A percentile compares a stretch with the other conserved stretches of the same genome.
These are phyloP conservation scores for Criorhina ranunculi DNA, from an alignment of 2,888 invertebrate genomes.

Conservation along the genomic window DNA sequence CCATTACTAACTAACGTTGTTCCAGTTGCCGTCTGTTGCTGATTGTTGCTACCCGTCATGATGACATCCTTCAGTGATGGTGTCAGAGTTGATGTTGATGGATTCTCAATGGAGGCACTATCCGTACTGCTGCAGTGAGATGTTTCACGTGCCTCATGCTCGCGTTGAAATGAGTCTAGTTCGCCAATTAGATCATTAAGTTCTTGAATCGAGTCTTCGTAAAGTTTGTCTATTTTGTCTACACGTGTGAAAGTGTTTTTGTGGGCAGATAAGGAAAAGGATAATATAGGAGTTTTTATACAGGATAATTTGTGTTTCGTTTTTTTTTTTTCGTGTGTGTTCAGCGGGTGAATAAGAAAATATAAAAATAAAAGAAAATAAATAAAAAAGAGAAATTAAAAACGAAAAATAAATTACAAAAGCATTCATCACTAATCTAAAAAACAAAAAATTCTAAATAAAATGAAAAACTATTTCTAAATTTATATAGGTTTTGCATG, in stretches of 20 bases:
- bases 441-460: constrained; percentile 19
- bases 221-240: constrained; percentile 83
- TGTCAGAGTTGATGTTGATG: constrained; percentile 50
- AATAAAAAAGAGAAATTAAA: constrained; percentile 44
- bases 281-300: constrained; percentile 42
- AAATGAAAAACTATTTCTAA: constrained; percentile 28
- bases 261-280: constrained; percentile 51
- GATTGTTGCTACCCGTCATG: constrained; percentile 36
- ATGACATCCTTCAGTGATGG: constrained; percentile 65
- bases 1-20: constrained; percentile 59
- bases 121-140: constrained; percentile 78
- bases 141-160: constrained; percentile 83
- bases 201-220: constrained; percentile 85
- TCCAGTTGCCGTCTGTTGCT: constrained; percentile 39
- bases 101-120: constrained; percentile 67
- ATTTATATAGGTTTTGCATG: constrained; percentile 24
- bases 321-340: constrained; percentile 77
- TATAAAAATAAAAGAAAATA: constrained; percentile 33
- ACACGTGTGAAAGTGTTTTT: constrained; percentile 65
- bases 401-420: constrained; percentile 46
- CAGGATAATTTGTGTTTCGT: constrained; percentile 74
- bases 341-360: constrained; percentile 73
- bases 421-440: constrained; percentile 54
- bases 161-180: constrained; percentile 85
- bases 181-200: constrained; percentile 85